Evolutionary conservation across 2,888 invertebrate genomes (phyloP).

Genomic region (Sphaerolaimus hirsutus): DNA sequence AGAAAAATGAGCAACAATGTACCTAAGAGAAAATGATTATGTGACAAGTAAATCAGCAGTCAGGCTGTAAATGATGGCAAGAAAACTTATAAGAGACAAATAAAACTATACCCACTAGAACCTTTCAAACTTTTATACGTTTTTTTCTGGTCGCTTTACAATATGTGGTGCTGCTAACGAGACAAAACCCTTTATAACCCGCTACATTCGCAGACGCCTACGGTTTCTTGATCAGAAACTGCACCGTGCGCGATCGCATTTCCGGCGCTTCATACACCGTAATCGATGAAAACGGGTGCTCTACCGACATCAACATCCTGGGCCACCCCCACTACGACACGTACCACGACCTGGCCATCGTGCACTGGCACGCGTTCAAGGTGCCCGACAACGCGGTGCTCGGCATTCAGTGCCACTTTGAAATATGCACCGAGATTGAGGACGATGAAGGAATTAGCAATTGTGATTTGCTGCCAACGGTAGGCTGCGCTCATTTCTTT

Average conservation of each 20-base stretch:
- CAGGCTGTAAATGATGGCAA: no score
- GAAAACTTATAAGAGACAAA: no score
- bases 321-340: constrained; percentile 23
- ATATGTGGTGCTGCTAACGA: no score
- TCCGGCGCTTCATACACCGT: constrained; percentile 16
- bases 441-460: constrained; percentile 14
- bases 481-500: constrained; percentile 4
- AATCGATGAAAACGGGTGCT: constrained; percentile 22
- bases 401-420: constrained; percentile 16
- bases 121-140: no score
- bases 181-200: no score
- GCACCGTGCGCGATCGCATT: constrained; percentile 16
- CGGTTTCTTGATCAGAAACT: constrained; percentile 20
- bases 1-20: no score
- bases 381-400: constrained; percentile 18
- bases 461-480: constrained; percentile 18
- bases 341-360: constrained; percentile 20
- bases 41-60: no score
- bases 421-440: constrained; percentile 19
- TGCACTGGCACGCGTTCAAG: constrained; percentile 24
- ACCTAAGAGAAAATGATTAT: no score
- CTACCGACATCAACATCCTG: constrained; percentile 21
- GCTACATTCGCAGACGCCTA: constrained; percentile 22
- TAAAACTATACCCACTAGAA: no score
- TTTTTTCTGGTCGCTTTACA: no score